These are phyloP conservation scores for Dryobates pubescens DNA, from an alignment of 2,797 vertebrate species.

Conservation along the genomic window DNA sequence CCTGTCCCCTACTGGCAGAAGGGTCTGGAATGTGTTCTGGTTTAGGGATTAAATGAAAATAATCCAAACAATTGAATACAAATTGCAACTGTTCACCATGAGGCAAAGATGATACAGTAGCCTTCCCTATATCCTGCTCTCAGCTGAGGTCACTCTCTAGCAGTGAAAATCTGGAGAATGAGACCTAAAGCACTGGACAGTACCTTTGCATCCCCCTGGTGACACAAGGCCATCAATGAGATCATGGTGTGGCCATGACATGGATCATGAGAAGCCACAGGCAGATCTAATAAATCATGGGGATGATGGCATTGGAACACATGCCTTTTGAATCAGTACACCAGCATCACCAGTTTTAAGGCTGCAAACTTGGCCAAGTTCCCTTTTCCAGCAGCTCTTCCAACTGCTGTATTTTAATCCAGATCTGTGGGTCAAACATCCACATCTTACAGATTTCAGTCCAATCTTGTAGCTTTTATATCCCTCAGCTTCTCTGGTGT, in stretches of 20 bases:
- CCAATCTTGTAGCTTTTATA: background rate
- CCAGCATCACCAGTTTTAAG: background rate
- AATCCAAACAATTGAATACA: too few relatives aligned
- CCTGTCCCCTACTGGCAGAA: background rate
- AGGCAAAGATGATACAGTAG: background rate
- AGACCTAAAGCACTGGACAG: background rate
- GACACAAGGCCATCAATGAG: background rate
- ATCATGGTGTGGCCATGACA: background rate
- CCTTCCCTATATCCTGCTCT: background rate
- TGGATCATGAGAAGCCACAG: background rate
- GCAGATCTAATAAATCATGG: background rate
- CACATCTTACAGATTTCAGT: background rate
- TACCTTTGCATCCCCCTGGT: background rate
- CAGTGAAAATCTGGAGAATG: background rate
- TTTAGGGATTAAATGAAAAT: slow-evolving; percentile 1
- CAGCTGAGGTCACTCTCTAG: background rate
- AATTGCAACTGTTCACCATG: background rate
- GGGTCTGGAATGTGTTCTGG: background rate
- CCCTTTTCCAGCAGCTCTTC: background rate
- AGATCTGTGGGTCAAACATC: background rate
- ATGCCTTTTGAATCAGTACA: background rate
- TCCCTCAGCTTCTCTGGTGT: background rate
- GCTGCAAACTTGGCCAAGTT: background rate
- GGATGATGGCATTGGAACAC: background rate
- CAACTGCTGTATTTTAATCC: background rate